Conservation (phyloP, 2,113 vertebrate species). For the Strix uralensis region DNA sequence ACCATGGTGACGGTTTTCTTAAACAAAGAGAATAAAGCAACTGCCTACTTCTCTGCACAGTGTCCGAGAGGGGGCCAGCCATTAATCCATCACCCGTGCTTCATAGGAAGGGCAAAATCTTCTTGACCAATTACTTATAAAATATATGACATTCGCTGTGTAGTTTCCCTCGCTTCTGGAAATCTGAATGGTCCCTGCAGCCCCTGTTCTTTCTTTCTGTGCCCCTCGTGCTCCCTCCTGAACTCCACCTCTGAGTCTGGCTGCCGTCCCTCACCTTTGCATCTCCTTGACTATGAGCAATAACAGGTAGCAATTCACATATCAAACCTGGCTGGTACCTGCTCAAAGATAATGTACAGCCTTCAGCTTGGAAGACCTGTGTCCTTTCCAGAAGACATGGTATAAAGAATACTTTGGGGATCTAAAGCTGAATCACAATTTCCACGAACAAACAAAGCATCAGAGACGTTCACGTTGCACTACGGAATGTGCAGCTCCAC, state of each 20-base stretch:
- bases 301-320: not conserved
- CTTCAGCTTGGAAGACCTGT: not conserved
- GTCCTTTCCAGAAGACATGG: not conserved
- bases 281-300: not conserved
- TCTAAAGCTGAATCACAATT: not conserved
- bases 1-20: not conserved
- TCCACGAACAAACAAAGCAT: not conserved
- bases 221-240: not conserved
- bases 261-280: not conserved
- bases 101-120: not conserved
- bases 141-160: not conserved
- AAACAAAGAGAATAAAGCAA: not conserved
- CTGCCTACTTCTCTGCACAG: not conserved
- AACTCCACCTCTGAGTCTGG: not conserved
- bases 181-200: not conserved
- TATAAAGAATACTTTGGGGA: not conserved
- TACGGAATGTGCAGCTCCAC: not conserved
- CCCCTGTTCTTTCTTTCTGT: not conserved
- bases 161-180: not conserved
- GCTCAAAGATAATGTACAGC: not conserved
- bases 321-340: not conserved
- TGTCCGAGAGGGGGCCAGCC: not conserved
- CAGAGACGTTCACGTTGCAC: not conserved
- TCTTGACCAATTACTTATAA: not conserved
- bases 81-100: not conserved